Percentiles rank a stretch among this genome's conserved stretches.
Evolutionary conservation across 92 coral and sea anemone species (phyloP).

Genomic region (Muricea muricata): DNA sequence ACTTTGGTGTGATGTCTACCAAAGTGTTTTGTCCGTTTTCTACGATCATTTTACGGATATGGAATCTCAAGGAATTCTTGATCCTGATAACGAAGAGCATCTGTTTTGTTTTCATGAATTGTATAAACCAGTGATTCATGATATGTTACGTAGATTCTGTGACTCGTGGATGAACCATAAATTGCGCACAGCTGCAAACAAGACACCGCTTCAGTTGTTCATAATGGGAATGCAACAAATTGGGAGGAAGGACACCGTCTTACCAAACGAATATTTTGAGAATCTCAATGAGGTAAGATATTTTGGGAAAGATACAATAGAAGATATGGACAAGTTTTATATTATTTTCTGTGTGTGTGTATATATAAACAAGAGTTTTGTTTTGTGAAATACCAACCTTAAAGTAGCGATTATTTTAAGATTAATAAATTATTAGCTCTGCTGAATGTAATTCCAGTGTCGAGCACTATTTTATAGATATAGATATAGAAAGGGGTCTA

Average conservation of each 20-base stretch:
- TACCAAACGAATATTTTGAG: slow-evolving; percentile 70
- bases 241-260: slow-evolving; percentile 42
- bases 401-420: too few species aligned
- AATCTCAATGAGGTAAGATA: slow-evolving; percentile 50
- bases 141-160: slow-evolving; percentile 25
- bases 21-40: slow-evolving; percentile 40
- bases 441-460: too few species aligned
- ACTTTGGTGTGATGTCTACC: slow-evolving; percentile 57
- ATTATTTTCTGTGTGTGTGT: neutral
- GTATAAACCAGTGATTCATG: slow-evolving; percentile 41
- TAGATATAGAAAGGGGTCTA: slow-evolving; percentile 43
- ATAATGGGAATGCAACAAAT: slow-evolving; percentile 79
- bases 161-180: slow-evolving; percentile 61
- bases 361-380: too few species aligned
- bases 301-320: neutral
- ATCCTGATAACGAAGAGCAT: slow-evolving; percentile 49
- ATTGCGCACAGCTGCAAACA: slow-evolving; percentile 58
- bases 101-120: slow-evolving; percentile 51
- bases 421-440: too few species aligned
- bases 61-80: slow-evolving; percentile 15
- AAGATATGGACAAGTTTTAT: neutral
- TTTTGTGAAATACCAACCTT: too few species aligned
- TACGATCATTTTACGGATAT: slow-evolving; percentile 48
- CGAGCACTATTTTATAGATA: too few species aligned
- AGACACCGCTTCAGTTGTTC: slow-evolving; percentile 68